Base-by-base conservation (phyloP, 2,113 vertebrate genomes). In the Catharus minimus region DNA sequence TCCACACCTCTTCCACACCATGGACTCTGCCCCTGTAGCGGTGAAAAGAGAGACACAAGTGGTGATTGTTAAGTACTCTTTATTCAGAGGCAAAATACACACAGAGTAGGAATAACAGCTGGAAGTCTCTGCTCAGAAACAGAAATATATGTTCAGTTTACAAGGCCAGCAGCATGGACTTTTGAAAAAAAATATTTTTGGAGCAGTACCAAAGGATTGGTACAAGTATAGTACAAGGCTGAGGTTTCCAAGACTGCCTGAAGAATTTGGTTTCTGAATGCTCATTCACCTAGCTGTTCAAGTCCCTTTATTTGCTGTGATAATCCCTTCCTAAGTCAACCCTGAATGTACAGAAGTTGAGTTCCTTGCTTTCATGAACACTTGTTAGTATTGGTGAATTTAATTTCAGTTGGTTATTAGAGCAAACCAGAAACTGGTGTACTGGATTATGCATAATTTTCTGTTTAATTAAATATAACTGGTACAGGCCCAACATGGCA, bases 401-500 rank as follows among this genome's bases (percentile, higher is more conserved):
- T 66, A 10, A 50, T 79, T 91, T 87, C 47, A 27, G 26, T n/a
- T 82, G 47, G 52, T 66, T 90, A 27, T 73, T 50, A 55, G 49
- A 85, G 32, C 4, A 66, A 89, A 61, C 3, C 58, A 30, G 55
- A 87, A 38, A 41, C 19, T 24, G 15, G 57, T 89, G 47, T 39
- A 33, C 52, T 50, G 36, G 21, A 60, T 79, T 53, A 36, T 41
- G 50, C 33, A 65, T 52, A 32, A 62, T 55, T 55, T 91, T 65
- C 75, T 89, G 55, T 67, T 94, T 89, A 80, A 82, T 88, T 80
- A 80, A 80, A 85, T 80, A 30, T 18, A 79, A 73, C 9, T 58
- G 64, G 15, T 68, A 56, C 10, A 92, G 82, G 43, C 27, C 65
- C 36, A 82, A 85, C 30, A 74, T 39, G 67, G 82, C 52, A 36